Percentiles rank a stretch among this genome's conserved stretches.
These are phyloP conservation scores for Basileuterus tristriatus DNA, from an alignment of 2,797 vertebrate species.

Conservation along the genomic window DNA sequence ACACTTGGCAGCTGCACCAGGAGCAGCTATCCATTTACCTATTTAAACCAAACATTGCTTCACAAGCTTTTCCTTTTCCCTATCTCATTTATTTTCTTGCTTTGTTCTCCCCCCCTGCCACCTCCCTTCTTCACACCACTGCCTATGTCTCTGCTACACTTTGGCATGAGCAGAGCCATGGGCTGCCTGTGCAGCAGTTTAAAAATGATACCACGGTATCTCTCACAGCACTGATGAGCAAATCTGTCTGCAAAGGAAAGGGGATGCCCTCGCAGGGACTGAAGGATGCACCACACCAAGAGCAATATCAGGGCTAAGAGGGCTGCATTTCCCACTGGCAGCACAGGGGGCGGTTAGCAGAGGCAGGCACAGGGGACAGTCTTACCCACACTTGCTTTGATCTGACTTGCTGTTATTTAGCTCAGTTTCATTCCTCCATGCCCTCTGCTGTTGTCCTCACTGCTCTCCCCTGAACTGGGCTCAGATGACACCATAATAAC, in stretches of 20 bases:
- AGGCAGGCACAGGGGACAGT: rapidly evolving
- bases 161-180: rapidly evolving
- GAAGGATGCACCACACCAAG: background rate
- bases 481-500: background rate
- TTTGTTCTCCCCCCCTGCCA: rapidly evolving
- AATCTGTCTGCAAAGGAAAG: background rate
- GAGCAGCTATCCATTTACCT: background rate
- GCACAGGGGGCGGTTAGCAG: background rate
- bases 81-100: background rate
- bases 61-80: background rate
- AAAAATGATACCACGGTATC: rapidly evolving
- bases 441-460: background rate
- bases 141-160: background rate
- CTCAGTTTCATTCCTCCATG: background rate
- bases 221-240: background rate
- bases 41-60: background rate
- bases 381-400: background rate
- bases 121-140: rapidly evolving
- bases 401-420: background rate
- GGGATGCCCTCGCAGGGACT: background rate
- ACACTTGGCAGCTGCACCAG: background rate
- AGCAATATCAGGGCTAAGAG: background rate
- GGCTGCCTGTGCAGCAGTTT: background rate
- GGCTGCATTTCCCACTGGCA: background rate
- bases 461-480: rapidly evolving